These are phyloP conservation scores for Teleogryllus occipitalis DNA, from an alignment of 1,140 invertebrate species.

Conservation along the genomic window DNA sequence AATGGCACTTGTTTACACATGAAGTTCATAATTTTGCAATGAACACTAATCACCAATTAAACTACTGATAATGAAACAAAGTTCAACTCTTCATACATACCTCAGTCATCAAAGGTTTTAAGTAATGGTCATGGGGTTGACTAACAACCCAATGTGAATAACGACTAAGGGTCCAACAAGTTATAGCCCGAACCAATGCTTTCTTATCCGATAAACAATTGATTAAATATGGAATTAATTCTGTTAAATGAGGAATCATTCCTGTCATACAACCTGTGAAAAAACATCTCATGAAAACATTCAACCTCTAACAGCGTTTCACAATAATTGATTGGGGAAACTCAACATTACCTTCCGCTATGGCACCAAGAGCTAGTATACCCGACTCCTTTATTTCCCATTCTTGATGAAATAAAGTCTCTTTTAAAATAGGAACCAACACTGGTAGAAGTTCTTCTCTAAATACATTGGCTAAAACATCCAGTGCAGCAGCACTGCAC, in stretches of 20 bases:
- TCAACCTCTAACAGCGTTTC: neutral
- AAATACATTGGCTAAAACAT: slow-evolving; percentile 96
- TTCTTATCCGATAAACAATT: slow-evolving; percentile 89
- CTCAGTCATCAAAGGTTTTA: slow-evolving; percentile 94
- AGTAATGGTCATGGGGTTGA: slow-evolving; percentile 86
- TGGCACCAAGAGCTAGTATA: slow-evolving; percentile 90
- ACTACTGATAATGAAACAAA: no score
- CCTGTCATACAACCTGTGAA: slow-evolving; percentile 84
- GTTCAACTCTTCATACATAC: slow-evolving; percentile 36
- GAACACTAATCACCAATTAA: no score
- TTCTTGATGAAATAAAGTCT: slow-evolving; percentile 89
- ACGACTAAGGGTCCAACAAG: slow-evolving; percentile 96
- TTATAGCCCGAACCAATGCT: slow-evolving; percentile 93
- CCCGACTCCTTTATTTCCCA: slow-evolving; percentile 98
- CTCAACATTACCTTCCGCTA: slow-evolving; percentile 74
- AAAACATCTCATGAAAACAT: neutral
- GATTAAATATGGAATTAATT: slow-evolving; percentile 94
- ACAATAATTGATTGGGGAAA: neutral
- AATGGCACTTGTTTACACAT: no score
- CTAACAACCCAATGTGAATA: slow-evolving; percentile 97
- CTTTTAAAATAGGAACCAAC: slow-evolving; percentile 91
- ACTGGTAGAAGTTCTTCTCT: slow-evolving; percentile 89
- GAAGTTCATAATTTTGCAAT: no score
- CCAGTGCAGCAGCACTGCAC: slow-evolving; percentile 95
- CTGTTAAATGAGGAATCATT: slow-evolving; percentile 91